Evolutionary conservation across 2,113 vertebrate genomes (phyloP).

Genomic region (Arothron firmamentum): DNA sequence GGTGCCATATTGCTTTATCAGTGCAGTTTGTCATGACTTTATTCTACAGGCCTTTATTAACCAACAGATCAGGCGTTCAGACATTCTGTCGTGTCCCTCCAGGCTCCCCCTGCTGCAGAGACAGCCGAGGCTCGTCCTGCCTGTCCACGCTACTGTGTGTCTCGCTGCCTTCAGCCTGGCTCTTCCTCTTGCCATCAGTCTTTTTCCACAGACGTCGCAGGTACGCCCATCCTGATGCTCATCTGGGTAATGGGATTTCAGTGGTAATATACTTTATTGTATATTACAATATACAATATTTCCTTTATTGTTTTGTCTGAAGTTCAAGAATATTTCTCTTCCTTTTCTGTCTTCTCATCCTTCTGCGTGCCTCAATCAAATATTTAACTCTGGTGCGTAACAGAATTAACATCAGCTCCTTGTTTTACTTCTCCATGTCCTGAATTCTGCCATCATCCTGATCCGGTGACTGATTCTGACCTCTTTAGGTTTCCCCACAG

Average conservation of each 20-base stretch:
- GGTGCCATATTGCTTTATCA: too few relatives aligned
- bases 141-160: conserved; percentile 88
- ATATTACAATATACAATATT: too few relatives aligned
- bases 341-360: not conserved
- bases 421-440: not conserved
- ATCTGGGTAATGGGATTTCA: too few relatives aligned
- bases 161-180: conserved; percentile 88
- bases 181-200: conserved; percentile 92
- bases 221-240: conserved; percentile 49
- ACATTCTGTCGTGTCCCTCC: not conserved
- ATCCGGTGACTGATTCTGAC: conserved; percentile 33
- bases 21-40: too few relatives aligned
- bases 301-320: too few relatives aligned
- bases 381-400: not conserved
- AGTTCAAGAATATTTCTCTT: not conserved
- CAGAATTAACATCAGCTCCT: not conserved
- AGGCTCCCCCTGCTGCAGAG: conserved; percentile 83
- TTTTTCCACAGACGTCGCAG: conserved; percentile 95
- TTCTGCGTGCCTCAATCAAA: not conserved
- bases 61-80: not conserved
- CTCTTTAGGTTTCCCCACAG: conserved; percentile 32
- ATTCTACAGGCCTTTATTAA: too few relatives aligned
- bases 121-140: conserved; percentile 78
- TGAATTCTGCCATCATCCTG: not conserved
- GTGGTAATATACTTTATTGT: too few relatives aligned